Evolutionary conservation across 2,113 vertebrate genomes (phyloP).

Genomic region (Cathartes aura): DNA sequence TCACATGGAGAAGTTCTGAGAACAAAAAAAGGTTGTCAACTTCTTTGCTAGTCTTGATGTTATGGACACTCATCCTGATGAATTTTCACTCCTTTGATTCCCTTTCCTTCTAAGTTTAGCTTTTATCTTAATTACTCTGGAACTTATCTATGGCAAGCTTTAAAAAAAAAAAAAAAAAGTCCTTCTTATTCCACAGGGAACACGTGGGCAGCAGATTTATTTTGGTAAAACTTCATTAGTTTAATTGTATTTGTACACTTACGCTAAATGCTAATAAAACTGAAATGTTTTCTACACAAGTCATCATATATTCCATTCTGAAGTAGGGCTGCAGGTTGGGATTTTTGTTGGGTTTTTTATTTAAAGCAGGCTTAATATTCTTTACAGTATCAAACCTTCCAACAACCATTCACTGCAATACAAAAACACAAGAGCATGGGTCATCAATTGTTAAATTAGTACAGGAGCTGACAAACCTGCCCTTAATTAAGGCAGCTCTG

Average conservation of each 20-base stretch:
- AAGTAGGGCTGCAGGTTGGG: neutral
- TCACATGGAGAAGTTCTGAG: neutral
- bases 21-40: neutral
- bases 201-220: neutral
- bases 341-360: neutral
- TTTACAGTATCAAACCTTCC: neutral
- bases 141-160: neutral
- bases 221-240: neutral
- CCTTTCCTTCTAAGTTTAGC: neutral
- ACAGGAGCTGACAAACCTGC: constrained; percentile 38
- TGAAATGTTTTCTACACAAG: neutral
- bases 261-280: neutral
- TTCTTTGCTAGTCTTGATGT: neutral
- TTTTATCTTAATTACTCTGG: neutral
- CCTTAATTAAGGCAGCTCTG: constrained; percentile 42
- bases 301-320: neutral
- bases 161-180: neutral
- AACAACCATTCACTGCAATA: neutral
- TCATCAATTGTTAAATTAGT: constrained; percentile 22
- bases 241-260: neutral
- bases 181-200: neutral
- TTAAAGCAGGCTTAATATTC: neutral
- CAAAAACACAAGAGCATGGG: neutral
- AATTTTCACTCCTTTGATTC: neutral
- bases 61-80: neutral